Evolutionary conservation across 2,113 vertebrate genomes (phyloP), one percentile per base, ranked within the genome.

Genomic region (Eulacestoma nigropectus): DNA sequence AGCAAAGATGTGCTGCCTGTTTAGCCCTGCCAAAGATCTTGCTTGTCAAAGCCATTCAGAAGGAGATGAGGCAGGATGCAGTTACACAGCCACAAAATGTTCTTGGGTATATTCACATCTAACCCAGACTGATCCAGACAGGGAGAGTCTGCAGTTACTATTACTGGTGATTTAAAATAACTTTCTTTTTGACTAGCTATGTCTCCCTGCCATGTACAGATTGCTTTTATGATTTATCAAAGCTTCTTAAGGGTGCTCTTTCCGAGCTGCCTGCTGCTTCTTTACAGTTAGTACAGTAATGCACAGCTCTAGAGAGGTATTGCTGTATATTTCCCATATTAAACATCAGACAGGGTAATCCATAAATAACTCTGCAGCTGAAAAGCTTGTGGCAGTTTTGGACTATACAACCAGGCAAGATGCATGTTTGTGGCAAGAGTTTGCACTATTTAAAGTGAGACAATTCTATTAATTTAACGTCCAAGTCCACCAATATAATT

Each of bases 161-260:
- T 67, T 88, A 65, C 33, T 32, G 49, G 47, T 78, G 73, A 78
- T 89, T 90, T 93, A 86, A 95, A 95, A 95, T 72, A 89, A 55
- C 86, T 89, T 85, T 89, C 30, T 62, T 87, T 94, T 95, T 93
- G 68, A 70, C 84, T 87, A 68, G 47, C 73, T 87, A 8, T 67
- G 47, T 75, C 84, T 89, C 44, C 33, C 73, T 94, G 83, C 27
- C 76, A 72, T 47, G 68, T 82, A 90, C 80, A 88, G 68, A 90
- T 84, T 90, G 76, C 52, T 91, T 95, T 91, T 89, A 84, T 87
- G 89, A 79, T 95, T 95, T 95, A 92, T 74, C 76, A 95, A 92
- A 95, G 76, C 80, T 95, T 93, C 80, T 96, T 94, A 91, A 70
- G 52, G 60, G 78, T 95, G 86, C 46, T 89, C 56, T 81, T 90